Base-by-base conservation (phyloP, 2,797 vertebrate genomes). In the Capromys pilorides region DNA sequence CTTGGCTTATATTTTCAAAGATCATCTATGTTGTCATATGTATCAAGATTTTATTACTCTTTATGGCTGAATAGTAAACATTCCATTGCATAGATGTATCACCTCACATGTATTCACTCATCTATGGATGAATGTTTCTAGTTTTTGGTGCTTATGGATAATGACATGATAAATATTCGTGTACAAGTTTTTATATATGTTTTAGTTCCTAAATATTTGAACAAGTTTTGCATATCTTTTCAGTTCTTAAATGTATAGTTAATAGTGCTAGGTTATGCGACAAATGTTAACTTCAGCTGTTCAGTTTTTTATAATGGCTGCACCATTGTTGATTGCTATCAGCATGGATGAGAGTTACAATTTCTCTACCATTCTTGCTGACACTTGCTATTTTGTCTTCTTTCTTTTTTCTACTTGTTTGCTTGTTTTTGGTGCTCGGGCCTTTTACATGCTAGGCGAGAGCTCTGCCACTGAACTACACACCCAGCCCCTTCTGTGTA, bases 181-280 rank as follows among this genome's bases (percentile, higher is more conserved):
- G 1, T 94, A 54, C 18, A 66, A 41, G 62, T 79, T 91, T 88
- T 92, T 87, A 64, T 36, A 28, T 59, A 18, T 94, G 9, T 79
- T 95, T 90, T 91, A 69, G 10, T 93, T 85, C 51, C 78, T 77
- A 93, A 49, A 79, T 88, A 66, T 79, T 19, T 66, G 57, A 89
- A 69, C 19, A 22, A 69, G n/a, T 36, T 69, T 69, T 69, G 62
- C 31, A 21, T 59, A 21, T 94, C 12, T 86, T 94, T 87, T 88
- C 19, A 69, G 7, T 91, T 85, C 49, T 88, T 81, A 92, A 45
- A 73, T 4, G 3, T 71, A 88, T 21, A 62, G 64, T 24, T 61
- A 6, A 57, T 94, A 83, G 77, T 87, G 8, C n/a, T 78, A 8
- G 24, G 51, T 93, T 21, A 78, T 82, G 31, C 22, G 61, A 24